Base-by-base conservation (phyloP, 1,140 invertebrate species). In the Acromyrmex charruanus region DNA sequence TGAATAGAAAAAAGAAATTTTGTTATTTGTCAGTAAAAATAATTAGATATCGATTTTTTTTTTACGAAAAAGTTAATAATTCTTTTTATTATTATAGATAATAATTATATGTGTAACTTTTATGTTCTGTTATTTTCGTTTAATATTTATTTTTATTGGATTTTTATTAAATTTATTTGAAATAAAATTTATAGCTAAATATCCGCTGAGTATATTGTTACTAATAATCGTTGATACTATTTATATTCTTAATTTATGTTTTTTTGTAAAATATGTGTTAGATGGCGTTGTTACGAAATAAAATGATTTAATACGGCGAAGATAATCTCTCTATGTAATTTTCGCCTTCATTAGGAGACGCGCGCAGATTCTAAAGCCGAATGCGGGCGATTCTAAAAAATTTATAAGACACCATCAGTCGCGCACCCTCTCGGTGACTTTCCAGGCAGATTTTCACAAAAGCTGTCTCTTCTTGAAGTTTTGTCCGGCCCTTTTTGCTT, bases 361-460 rank as follows among this genome's bases (percentile, higher is more conserved):
- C 49, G 88, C 49, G 18, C 49, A 61, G 87, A 61, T 87, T 79
- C 88, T 82, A 84, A 87, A 74, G 66, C 61, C 65, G 77, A 77
- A 58, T 86, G 63, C 61, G 49, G 58, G 68, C 58, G 79, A 87
- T 87, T 87, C 75, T 95, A 53, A 94, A 94, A 94, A 94, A 95
- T 94, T 93, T 91, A 95, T 94, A 87, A 69, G 84, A 84, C 72
- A 85, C 35, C 81, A 35, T 51, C 61, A 35, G 77, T 59, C 65
- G 65, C 65, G 65, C 53, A 53, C 55, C 66, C 75, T 77, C 74
- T 71, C 59, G 72, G 49, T 28, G 79, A 86, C 85, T 87, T 87
- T 91, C 87, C 89, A 90, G 90, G 88, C 82, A 53, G 72, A 86
- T 82, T 86, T 74, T 82, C n/a, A 90, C 88, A 90, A 90, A 90